Evolutionary conservation across 2,113 vertebrate genomes (phyloP), one percentile per base, ranked within the genome.

Genomic region (Coptodon bakossiorum): DNA sequence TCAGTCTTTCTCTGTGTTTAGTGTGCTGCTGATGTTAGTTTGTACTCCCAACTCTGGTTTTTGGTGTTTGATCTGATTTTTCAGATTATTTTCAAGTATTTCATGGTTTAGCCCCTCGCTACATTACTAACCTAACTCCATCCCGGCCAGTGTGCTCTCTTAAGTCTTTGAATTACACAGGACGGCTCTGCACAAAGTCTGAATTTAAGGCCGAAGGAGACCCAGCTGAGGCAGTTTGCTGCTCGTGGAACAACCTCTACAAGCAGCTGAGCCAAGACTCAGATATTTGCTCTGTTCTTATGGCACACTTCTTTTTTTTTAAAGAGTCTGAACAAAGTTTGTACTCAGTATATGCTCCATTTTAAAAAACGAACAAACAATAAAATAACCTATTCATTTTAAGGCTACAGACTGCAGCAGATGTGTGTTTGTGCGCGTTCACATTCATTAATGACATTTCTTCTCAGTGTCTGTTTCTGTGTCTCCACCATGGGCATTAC

Each of bases 361-460:
- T 53, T 34, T 2, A 2, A 76, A 73, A 76, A 68, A 16, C 0
- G 1, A 71, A 43, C 34, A 27, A 27, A 16, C 12, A 40, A 63
- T 36, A 43, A 71, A 24, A 3, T 9, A 6, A 45, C 11, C 36
- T 1, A 48, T 17, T 76, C 1, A 2, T 17, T 11, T 76, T 17
- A 45, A 48, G 68, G 22, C 24, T 48, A 6, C 14, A 73, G 22
- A 73, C 40, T 78, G 17, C 9, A 50, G 14, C 24, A 31, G 40
- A 45, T 48, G 68, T 40, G 61, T 2, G 68, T 56, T 38, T n/a
- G 22, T 61, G 71, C 31, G 2, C 11, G 0, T 84, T 83, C 71
- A 29, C 14, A 40, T 48, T 48, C 11, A n/a, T 68, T 88, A 84
- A 48, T 80, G 71, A 50, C 24, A 56, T 79, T 43, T 85, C 81